Conservation (phyloP, 2,113 vertebrate genomes). For the Mixornis gularis region DNA sequence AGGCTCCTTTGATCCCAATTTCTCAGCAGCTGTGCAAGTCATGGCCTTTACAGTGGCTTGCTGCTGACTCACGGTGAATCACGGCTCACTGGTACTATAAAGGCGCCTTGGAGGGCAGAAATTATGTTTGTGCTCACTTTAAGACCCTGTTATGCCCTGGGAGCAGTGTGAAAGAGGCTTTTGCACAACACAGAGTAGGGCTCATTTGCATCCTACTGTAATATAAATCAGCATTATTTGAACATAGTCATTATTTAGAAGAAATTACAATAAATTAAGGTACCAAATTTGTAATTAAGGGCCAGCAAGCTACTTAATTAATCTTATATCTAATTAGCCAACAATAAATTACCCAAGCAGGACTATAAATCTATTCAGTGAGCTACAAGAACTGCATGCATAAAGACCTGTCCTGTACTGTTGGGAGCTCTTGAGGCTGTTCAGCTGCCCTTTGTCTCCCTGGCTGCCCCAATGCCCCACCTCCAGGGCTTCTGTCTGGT, state of each 20-base stretch:
- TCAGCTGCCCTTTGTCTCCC: background rate
- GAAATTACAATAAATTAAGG: conserved; percentile 27
- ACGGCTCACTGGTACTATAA: background rate
- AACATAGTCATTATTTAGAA: background rate
- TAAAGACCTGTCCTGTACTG: background rate
- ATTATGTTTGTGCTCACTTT: conserved; percentile 1
- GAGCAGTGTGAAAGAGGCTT: background rate
- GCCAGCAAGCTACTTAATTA: conserved; percentile 36
- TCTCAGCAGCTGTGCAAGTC: conserved; percentile 52
- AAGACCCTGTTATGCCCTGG: background rate
- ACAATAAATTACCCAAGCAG: conserved; percentile 29
- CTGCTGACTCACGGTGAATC: conserved; percentile 29
- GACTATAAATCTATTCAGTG: conserved; percentile 28
- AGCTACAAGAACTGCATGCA: background rate
- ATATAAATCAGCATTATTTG: conserved; percentile 14
- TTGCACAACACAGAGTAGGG: background rate
- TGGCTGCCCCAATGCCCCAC: background rate
- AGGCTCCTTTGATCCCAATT: conserved; percentile 36
- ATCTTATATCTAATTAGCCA: conserved; percentile 40
- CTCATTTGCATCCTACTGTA: background rate
- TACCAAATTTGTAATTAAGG: conserved; percentile 30
- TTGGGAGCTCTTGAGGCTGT: background rate
- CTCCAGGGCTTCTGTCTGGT: background rate
- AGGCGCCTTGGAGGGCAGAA: conserved; percentile 1
- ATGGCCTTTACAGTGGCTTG: background rate